These are phyloP conservation scores for Brachypterus glaber DNA, from an alignment of 2,888 invertebrate genomes.

Conservation along the genomic window DNA sequence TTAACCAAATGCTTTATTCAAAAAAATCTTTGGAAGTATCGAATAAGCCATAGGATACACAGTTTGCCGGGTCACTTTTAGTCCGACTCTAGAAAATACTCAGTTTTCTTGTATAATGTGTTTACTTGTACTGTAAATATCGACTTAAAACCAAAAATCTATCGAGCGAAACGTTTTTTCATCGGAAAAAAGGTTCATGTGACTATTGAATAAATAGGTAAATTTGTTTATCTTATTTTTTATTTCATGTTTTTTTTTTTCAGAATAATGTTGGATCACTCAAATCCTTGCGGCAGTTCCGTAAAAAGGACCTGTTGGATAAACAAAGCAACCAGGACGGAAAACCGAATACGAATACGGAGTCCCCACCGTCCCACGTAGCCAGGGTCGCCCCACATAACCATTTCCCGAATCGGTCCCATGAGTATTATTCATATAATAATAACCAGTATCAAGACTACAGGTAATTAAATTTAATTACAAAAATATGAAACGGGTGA, in stretches of 20 bases:
- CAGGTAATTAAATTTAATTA: slow-evolving; percentile 29
- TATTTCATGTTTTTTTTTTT: slow-evolving; percentile 13
- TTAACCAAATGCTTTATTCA: no score
- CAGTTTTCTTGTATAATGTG: no score
- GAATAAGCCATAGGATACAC: no score
- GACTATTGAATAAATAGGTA: no score
- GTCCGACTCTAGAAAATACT: no score
- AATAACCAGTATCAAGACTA: slow-evolving; percentile 31
- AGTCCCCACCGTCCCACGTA: slow-evolving; percentile 29
- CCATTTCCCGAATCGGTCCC: slow-evolving; percentile 33
- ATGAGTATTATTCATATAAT: slow-evolving; percentile 29
- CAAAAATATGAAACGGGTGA: no score
- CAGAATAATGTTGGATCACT: slow-evolving; percentile 30
- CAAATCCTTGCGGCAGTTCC: slow-evolving; percentile 36
- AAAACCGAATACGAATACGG: slow-evolving; percentile 10
- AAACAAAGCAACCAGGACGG: slow-evolving; percentile 19
- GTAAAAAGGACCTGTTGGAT: slow-evolving; percentile 35
- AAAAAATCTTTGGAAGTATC: no score
- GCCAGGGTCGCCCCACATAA: slow-evolving; percentile 39
- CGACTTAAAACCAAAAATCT: no score
- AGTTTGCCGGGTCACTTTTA: background rate
- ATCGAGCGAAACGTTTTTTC: background rate
- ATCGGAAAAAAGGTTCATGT: no score
- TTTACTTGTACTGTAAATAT: no score
- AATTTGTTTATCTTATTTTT: background rate